Percentiles rank a stretch among this genome's conserved stretches.
These are phyloP conservation scores for Berghia stephanieae DNA, from an alignment of 1,140 invertebrate genomes.

Conservation along the genomic window DNA sequence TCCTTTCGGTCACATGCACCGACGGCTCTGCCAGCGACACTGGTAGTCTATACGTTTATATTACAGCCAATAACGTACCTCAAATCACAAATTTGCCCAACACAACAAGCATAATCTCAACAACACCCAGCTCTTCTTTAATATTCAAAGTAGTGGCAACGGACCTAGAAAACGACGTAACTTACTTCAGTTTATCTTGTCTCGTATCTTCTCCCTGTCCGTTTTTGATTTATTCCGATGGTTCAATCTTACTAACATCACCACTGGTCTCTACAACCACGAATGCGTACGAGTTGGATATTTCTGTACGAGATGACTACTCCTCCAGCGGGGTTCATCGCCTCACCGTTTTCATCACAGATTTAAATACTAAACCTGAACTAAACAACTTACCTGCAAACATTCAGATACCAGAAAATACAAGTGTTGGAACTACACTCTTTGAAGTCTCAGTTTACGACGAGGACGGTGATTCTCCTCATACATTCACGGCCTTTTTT, in stretches of 20 bases:
- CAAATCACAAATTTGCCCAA: no score
- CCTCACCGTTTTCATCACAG: slow-evolving; percentile 20
- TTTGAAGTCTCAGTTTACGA: slow-evolving; percentile 22
- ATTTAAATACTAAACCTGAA: slow-evolving; percentile 25
- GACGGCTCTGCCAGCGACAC: neutral
- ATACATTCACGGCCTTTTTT: slow-evolving; percentile 17
- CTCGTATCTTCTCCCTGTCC: neutral
- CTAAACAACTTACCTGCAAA: slow-evolving; percentile 33
- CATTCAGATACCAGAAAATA: slow-evolving; percentile 28
- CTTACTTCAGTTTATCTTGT: neutral
- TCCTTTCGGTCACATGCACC: neutral
- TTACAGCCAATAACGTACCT: neutral
- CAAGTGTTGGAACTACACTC: slow-evolving; percentile 10
- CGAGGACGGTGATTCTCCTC: slow-evolving; percentile 19
- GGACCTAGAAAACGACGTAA: neutral
- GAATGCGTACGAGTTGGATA: neutral
- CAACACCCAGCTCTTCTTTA: neutral
- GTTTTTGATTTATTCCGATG: slow-evolving; percentile 13
- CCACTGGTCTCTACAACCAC: neutral
- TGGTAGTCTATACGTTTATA: neutral
- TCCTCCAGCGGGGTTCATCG: neutral
- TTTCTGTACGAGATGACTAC: neutral
- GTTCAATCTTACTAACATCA: neutral
- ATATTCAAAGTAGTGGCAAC: neutral
- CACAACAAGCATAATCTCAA: no score